Evolutionary conservation across 2,888 invertebrate genomes (phyloP).

Genomic region (Epirrita christyi): DNA sequence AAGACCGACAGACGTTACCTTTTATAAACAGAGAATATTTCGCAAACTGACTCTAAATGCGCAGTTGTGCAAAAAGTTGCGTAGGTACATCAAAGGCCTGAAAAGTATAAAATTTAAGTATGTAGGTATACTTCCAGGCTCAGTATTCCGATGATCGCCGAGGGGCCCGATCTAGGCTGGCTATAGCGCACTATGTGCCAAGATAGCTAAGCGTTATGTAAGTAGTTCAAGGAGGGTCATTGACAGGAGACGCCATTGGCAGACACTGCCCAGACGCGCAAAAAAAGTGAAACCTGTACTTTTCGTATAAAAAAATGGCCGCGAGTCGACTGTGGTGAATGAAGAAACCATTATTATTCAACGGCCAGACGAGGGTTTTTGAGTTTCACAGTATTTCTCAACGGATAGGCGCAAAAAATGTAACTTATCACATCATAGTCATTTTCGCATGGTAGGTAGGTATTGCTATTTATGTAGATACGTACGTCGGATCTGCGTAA

Average conservation of each 20-base stretch:
- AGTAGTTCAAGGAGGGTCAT: conserved; percentile 81
- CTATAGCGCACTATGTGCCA: conserved; percentile 36
- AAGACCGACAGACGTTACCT: too few species aligned
- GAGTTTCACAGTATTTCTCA: conserved; percentile 18
- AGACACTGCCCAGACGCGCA: conserved; percentile 79
- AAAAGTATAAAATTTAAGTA: not conserved
- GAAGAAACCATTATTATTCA: conserved; percentile 41
- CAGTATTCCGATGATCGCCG: conserved; percentile 3
- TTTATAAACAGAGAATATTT: not conserved
- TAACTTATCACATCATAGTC: not conserved
- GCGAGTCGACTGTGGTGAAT: conserved; percentile 38
- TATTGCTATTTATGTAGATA: too few species aligned
- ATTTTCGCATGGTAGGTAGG: too few species aligned
- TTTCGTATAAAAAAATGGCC: conserved; percentile 55
- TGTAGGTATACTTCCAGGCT: not conserved
- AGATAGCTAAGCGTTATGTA: conserved; percentile 60
- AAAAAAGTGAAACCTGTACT: conserved; percentile 80
- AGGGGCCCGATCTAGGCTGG: conserved; percentile 49
- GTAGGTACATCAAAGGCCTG: not conserved
- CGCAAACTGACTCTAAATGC: not conserved
- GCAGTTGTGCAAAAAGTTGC: conserved; percentile 23
- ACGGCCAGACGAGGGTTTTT: conserved; percentile 18
- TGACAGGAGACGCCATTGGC: conserved; percentile 64
- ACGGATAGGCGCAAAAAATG: not conserved
- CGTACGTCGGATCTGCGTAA: too few species aligned